These are phyloP conservation scores for Cygnus atratus DNA, from an alignment of 2,113 vertebrate species.

Conservation along the genomic window DNA sequence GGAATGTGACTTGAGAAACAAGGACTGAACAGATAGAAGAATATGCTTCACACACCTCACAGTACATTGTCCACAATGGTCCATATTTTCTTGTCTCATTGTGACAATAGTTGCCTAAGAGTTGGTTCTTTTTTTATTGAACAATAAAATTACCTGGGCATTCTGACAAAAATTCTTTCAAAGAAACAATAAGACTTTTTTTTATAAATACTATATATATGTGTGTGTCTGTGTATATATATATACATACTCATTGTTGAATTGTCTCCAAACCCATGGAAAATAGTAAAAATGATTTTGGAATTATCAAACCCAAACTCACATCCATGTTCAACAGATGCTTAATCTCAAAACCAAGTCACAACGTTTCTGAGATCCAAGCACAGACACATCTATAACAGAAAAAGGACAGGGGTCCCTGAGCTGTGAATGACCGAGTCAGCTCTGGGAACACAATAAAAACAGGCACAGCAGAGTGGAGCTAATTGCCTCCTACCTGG, in stretches of 20 bases:
- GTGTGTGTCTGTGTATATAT: background rate
- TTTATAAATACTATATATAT: background rate
- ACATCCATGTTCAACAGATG: background rate
- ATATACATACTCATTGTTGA: background rate
- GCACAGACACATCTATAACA: accelerated
- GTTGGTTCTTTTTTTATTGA: background rate
- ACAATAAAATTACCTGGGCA: background rate
- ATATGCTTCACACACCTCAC: background rate
- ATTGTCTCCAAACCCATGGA: background rate
- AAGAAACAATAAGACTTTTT: background rate
- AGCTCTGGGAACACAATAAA: background rate
- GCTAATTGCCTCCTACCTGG: background rate
- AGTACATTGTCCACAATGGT: background rate
- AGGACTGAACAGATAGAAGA: background rate
- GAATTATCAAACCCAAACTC: background rate
- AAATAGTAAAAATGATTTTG: background rate
- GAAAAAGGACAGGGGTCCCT: background rate
- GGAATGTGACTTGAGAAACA: background rate
- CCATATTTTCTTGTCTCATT: background rate
- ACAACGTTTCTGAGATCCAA: background rate
- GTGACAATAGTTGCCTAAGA: background rate
- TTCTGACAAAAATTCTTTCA: background rate
- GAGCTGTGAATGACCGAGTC: background rate
- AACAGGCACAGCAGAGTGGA: background rate
- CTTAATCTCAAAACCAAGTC: background rate